phyloP scores from a whole-genome alignment of 2,113 vertebrate genomes.

The Scophthalmus maximus region DNA sequence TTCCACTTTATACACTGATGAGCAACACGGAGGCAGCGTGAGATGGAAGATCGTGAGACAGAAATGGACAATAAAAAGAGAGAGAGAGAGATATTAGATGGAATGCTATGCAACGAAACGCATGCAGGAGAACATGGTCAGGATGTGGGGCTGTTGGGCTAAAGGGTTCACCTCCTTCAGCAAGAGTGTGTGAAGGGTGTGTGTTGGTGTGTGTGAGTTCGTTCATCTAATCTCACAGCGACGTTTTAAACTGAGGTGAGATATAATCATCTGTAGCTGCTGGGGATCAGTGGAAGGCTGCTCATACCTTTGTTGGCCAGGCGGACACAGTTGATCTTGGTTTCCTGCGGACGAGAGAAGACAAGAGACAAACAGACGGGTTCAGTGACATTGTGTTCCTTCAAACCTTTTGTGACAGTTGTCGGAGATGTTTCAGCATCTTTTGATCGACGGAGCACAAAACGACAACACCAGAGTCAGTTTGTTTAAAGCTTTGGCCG shows the following conservation, averaged over 20 bases:
- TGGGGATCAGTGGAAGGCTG: conserved; percentile 56
- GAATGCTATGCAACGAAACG: conserved; percentile 10
- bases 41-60: conserved; percentile 10
- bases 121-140: conserved; percentile 55
- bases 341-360: conserved; percentile 94
- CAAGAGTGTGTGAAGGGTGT: neutral
- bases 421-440: too few relatives aligned
- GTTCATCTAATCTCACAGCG: too few relatives aligned
- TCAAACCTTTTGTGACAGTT: too few relatives aligned
- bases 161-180: conserved; percentile 19
- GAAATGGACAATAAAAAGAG: conserved; percentile 12
- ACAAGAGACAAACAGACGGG: conserved; percentile 69
- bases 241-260: too few relatives aligned
- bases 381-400: too few relatives aligned
- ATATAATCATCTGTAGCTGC: too few relatives aligned
- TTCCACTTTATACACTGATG: conserved; percentile 48
- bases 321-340: conserved; percentile 97
- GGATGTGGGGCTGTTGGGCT: conserved; percentile 27
- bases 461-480: too few relatives aligned
- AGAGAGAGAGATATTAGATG: neutral
- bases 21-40: conserved; percentile 29
- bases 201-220: conserved; percentile 5
- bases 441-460: too few relatives aligned
- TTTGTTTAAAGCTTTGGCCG: too few relatives aligned
- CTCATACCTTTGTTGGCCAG: conserved; percentile 97